Evolutionary conservation across 2,888 invertebrate species (phyloP), one percentile per base, ranked within the genome.

Genomic region (Disparrhopalites patrizii): DNA sequence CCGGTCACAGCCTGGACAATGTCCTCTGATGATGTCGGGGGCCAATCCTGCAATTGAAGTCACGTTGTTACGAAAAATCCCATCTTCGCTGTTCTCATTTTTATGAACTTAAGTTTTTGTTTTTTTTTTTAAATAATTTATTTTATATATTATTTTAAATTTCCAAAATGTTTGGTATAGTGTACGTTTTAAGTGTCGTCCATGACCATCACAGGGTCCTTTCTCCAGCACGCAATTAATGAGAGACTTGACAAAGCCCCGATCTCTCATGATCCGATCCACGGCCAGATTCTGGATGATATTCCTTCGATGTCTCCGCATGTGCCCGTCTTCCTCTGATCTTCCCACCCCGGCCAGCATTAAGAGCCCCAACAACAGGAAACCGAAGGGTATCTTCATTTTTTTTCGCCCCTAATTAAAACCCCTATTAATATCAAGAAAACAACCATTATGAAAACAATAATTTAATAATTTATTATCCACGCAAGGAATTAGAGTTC

Each of bases 1-100:
- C 36, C 71, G 65, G n/a, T 72, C 70, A 66, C 74, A 74, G 36
- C 74, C 87, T 4, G 87, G 87, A 76, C 89, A 89, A 20, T 87
- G 83, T 23, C 88, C 89, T 68, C 88, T 83, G 15, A 90, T 81
- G 4, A 90, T 88, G 68, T 88, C 79, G 0, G 89, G 89, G 4
- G 88, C 89, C 74, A 89, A 81, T 76, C 87, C 89, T 89, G 81
- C 51, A 83, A 82, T 38, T 31, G 1, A 55, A 36, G 20, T 36
- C 25, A 28, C 33, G n/a, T 28, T 51, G 2, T 43, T n/a, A 38
- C 13, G 18, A 52, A 36, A 52, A 36, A 36, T 36, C 36, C 15
- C 36, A 36, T 36, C 15, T 36, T 36, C 20, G 28, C 20, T 23
- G 38, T 38, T 38, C 13, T 13, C 13, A 38, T 13, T 13, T n/a